Base-by-base conservation (phyloP, 2,113 vertebrate genomes). In the Merops nubicus region DNA sequence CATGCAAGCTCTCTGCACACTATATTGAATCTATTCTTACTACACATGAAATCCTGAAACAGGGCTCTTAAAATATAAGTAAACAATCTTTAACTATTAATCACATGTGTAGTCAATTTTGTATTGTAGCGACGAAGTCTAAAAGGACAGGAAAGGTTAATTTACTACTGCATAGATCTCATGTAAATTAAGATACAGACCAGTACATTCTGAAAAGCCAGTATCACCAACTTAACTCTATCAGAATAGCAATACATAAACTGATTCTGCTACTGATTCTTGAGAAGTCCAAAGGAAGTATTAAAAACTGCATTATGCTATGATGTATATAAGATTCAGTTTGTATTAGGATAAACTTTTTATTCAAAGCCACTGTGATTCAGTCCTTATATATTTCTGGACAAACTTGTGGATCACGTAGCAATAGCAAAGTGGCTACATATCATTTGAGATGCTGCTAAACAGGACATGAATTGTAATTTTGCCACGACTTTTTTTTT, bases 171-270 rank as follows among this genome's bases (percentile, higher is more conserved):
- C 47, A 75, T 4, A 77, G 20, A 19, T 43, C 38, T 81, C 42
- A 72, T 0, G 0, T 7, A 62, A 60, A 34, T 38, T 26, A 91
- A 78, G 29, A 31, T 45, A 33, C 5, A 74, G 20, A 65, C 1
- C 38, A 17, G 4, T 12, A 56, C 38, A 64, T 53, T 73, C 36
- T 53, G 45, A 65, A 78, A 73, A 88, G 45, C 72, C n/a, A 75
- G 36, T 47, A 33, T 75, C 53, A 51, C 3, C 20, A 23, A 47
- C 4, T 56, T 34, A 75, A 80, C 33, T 79, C 11, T 31, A 22
- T 26, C 36, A 45, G 33, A 57, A 40, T 8, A 50, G 11, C 12
- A 80, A 74, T 15, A 60, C 5, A 33, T 64, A 64, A 85, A 47
- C 12, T 18, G 18, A 85, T 56, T 51, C 23, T 63, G 22, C 56